Evolutionary conservation across 2,888 invertebrate species (phyloP).

Genomic region (Megamerina dolium): DNA sequence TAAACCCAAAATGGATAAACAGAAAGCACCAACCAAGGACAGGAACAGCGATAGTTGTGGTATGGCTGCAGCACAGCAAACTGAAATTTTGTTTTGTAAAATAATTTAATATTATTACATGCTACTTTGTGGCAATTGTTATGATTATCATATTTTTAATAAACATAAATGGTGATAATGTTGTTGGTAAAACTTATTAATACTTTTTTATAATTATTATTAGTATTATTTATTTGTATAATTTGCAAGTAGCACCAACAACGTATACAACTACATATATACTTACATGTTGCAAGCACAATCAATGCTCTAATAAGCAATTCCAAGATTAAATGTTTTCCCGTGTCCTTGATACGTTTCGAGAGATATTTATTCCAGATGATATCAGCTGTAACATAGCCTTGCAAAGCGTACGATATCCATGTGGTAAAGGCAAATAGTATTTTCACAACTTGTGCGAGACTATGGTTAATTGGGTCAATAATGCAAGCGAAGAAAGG

Average conservation of each 20-base stretch:
- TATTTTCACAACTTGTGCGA: constrained; percentile 74
- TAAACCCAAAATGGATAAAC: constrained; percentile 81
- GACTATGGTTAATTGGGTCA: constrained; percentile 35
- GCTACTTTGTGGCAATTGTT: no score
- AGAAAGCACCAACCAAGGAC: constrained; percentile 86
- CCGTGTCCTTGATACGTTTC: constrained; percentile 62
- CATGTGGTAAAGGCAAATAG: constrained; percentile 85
- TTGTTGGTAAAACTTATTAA: no score
- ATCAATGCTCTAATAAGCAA: constrained; percentile 67
- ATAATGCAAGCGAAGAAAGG: not conserved
- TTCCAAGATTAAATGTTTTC: constrained; percentile 60
- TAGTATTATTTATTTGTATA: no score
- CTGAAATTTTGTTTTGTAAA: no score
- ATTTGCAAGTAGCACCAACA: no score
- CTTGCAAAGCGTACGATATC: constrained; percentile 93
- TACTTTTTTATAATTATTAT: no score
- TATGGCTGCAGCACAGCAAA: constrained; percentile 73
- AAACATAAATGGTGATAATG: no score
- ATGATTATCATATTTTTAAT: no score
- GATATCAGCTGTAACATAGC: constrained; percentile 95
- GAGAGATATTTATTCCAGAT: constrained; percentile 63
- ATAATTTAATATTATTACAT: no score
- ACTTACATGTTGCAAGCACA: constrained; percentile 63
- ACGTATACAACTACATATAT: no score
- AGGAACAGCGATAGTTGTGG: constrained; percentile 88